Evolutionary conservation across 2,888 invertebrate species (phyloP), one percentile per base, ranked within the genome.

Genomic region (Leptopilina syphax): DNA sequence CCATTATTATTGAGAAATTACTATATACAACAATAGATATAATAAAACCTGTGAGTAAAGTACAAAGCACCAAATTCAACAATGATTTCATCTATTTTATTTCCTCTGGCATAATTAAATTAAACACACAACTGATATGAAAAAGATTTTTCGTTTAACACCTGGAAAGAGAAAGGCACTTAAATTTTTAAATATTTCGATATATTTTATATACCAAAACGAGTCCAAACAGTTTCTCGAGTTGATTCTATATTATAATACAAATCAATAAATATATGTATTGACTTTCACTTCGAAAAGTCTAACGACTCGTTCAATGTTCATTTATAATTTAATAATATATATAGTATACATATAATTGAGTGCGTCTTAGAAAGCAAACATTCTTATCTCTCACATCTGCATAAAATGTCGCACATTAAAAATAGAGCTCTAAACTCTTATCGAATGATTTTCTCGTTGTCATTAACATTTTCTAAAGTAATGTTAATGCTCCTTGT

Each of bases 391-490:
- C 68, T n/a, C 50, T 70, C 50, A 50, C 50, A 70, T 70, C 68
- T 70, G 24, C 68, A 63, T 18, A 18, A 50, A 70, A 50, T 70
- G 68, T 70, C 27, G 50, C 68, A 67, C 41, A 70, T 63, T 63
- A 24, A 70, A 70, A 70, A 47, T 70, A 50, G 68, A 70, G 50
- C 68, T 70, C 68, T 63, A 50, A 8, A 24, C 47, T 24, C 68
- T 70, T 70, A 70, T 70, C 68, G 47, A 70, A 70, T 70, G 24
- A 70, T 70, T 70, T 70, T 70, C 68, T 70, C 68, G 68, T 70
- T 70, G 68, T 70, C 68, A 54, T 70, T 70, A 68, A 70, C 68
- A 70, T 50, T 70, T 70, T 70, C 47, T 50, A 24, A 24, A 24
- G 8, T 13, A 47, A 68, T 24, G 50, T 47, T 70, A 70, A 70